These are phyloP conservation scores for Globia sparganii DNA, from an alignment of 2,888 invertebrate species.

Conservation along the genomic window DNA sequence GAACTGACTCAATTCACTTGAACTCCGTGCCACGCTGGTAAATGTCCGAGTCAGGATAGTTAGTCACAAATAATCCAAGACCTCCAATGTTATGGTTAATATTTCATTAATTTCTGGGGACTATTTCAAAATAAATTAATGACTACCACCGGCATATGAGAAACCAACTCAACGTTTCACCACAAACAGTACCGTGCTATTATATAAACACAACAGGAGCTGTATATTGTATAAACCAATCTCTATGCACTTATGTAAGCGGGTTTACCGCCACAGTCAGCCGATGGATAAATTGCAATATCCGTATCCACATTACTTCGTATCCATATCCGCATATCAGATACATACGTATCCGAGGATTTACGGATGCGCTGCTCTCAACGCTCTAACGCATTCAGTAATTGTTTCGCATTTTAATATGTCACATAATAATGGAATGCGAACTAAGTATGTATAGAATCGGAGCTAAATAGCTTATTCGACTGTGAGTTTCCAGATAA, in stretches of 20 bases:
- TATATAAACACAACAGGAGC: conserved; percentile 20
- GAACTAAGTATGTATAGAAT: background rate
- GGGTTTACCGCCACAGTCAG: conserved; percentile 49
- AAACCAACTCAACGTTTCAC: conserved; percentile 1
- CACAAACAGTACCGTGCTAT: conserved; percentile 25
- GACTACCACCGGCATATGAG: background rate
- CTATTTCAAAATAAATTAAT: background rate
- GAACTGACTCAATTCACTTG: background rate
- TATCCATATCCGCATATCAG: conserved; percentile 54
- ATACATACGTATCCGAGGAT: conserved; percentile 41
- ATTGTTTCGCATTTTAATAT: conserved; percentile 36
- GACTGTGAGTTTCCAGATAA: background rate
- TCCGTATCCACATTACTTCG: conserved; percentile 44
- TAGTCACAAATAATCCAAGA: background rate
- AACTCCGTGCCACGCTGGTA: background rate
- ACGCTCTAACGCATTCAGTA: conserved; percentile 21
- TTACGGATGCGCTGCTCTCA: conserved; percentile 29
- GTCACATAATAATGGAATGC: conserved; percentile 12
- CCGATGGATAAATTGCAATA: conserved; percentile 55
- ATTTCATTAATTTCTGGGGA: background rate
- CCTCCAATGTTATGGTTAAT: background rate
- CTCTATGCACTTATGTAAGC: conserved; percentile 36
- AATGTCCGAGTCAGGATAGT: background rate
- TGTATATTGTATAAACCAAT: conserved; percentile 2
- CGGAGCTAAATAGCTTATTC: conserved; percentile 1